Percentiles rank a stretch among this genome's conserved stretches.
phyloP scores from a whole-genome alignment of 2,113 vertebrate genomes.

The Macquaria australasica region DNA sequence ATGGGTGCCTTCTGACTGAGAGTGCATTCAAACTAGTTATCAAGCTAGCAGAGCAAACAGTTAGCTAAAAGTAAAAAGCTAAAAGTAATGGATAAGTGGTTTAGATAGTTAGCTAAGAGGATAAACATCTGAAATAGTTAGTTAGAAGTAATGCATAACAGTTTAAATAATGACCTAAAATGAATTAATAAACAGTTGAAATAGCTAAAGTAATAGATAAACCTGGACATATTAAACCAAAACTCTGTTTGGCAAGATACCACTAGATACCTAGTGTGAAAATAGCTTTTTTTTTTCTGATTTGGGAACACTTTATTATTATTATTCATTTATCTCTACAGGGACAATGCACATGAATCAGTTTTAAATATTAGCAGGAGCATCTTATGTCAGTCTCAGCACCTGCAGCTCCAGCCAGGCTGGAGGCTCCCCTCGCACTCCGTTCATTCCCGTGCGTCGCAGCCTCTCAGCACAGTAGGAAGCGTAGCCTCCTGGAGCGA shows the following conservation, averaged over 20 bases:
- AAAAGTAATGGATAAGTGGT: no score
- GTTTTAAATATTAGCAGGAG: neutral
- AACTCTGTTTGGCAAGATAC: neutral
- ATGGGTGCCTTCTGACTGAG: neutral
- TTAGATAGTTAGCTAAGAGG: no score
- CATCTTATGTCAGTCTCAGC: neutral
- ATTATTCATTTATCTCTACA: neutral
- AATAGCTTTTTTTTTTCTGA: neutral
- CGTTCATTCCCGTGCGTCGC: constrained; percentile 88
- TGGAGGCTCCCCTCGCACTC: constrained; percentile 90
- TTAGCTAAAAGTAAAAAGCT: no score
- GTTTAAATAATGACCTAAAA: no score
- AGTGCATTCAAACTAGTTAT: no score
- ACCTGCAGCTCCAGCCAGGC: constrained; percentile 97
- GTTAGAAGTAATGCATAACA: no score
- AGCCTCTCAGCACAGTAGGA: constrained; percentile 91
- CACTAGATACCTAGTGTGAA: no score
- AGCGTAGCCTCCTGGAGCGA: constrained; percentile 86
- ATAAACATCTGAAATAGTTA: no score
- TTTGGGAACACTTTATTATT: neutral
- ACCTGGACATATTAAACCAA: neutral
- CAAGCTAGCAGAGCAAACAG: no score
- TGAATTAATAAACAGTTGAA: no score
- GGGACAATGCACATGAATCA: neutral
- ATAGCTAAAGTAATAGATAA: no score